Evolutionary conservation across 2,888 invertebrate species (phyloP).

Genomic region (Odontomyia ornata): DNA sequence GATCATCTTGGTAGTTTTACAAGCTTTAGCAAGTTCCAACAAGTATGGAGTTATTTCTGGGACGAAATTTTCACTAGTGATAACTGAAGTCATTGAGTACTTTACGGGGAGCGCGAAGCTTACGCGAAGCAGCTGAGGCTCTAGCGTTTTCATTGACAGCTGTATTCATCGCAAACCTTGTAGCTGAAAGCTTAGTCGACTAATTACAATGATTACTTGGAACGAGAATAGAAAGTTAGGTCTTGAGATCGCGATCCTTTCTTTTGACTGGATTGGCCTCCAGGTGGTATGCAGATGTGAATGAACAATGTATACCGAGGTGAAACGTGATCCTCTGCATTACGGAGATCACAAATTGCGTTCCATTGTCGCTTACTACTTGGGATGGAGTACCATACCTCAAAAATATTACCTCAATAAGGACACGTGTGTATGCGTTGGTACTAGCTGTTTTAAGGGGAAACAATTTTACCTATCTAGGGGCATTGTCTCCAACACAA

Average conservation of each 20-base stretch:
- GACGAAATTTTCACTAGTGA: not conserved
- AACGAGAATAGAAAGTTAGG: no score
- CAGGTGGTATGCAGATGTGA: conserved; percentile 57
- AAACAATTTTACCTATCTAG: conserved; percentile 56
- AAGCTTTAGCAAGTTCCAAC: not conserved
- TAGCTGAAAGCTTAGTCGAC: conserved; percentile 54
- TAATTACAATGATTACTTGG: conserved; percentile 53
- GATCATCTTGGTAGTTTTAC: not conserved
- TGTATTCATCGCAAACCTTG: no score
- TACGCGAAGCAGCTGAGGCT: conserved; percentile 55
- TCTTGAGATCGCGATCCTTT: conserved; percentile 1
- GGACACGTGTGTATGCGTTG: no score
- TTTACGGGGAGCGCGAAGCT: conserved; percentile 55
- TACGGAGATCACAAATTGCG: conserved; percentile 56
- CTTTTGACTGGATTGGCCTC: conserved; percentile 57
- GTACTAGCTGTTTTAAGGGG: no score
- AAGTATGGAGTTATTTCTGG: not conserved
- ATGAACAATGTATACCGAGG: not conserved
- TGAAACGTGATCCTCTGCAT: conserved; percentile 56
- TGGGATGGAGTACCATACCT: conserved; percentile 57
- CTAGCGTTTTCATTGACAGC: conserved; percentile 58
- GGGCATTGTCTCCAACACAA: conserved; percentile 54
- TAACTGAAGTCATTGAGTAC: conserved; percentile 18
- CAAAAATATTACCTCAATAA: conserved; percentile 58
- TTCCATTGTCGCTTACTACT: conserved; percentile 58